phyloP scores from a whole-genome alignment of 1,140 invertebrate genomes.

The Anadara kagoshimensis region DNA sequence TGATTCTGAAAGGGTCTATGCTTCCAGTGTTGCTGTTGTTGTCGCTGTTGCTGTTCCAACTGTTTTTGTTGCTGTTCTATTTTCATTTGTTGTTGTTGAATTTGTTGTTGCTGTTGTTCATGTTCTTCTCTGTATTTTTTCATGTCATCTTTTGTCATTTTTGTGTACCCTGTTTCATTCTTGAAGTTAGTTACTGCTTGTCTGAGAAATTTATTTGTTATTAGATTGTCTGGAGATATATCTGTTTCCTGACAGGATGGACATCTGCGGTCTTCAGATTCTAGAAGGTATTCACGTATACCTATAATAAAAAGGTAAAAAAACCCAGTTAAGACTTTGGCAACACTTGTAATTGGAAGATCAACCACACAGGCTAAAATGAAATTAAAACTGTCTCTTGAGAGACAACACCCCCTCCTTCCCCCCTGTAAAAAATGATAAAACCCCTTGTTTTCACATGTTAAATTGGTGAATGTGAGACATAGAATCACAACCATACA shows the following conservation, averaged over 20 bases:
- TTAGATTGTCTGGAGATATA: conserved; percentile 92
- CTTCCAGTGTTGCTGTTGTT: conserved; percentile 1
- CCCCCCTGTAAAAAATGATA: too few species aligned
- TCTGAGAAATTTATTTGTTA: conserved; percentile 93
- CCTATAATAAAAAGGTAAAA: conserved; percentile 76
- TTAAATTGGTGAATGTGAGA: too few species aligned
- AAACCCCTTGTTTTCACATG: too few species aligned
- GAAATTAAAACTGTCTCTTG: too few species aligned
- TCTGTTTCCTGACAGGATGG: conserved; percentile 94
- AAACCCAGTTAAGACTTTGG: not conserved
- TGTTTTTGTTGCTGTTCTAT: conserved; percentile 5
- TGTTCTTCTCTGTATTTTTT: conserved; percentile 10
- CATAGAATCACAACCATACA: too few species aligned
- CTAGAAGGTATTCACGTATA: conserved; percentile 89
- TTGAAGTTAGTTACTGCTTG: conserved; percentile 91
- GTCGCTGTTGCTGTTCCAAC: not conserved
- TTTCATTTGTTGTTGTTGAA: conserved; percentile 4
- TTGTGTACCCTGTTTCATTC: conserved; percentile 90
- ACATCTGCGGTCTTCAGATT: conserved; percentile 95
- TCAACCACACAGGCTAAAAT: too few species aligned
- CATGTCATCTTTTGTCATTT: conserved; percentile 46
- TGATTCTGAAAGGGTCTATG: not conserved
- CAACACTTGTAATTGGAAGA: too few species aligned
- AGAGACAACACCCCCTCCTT: too few species aligned
- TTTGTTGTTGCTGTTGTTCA: not conserved